Evolutionary conservation across 35 echinoderm and acorn worm species (phyloP).

Genomic region (Ophiothrix spiculata): DNA sequence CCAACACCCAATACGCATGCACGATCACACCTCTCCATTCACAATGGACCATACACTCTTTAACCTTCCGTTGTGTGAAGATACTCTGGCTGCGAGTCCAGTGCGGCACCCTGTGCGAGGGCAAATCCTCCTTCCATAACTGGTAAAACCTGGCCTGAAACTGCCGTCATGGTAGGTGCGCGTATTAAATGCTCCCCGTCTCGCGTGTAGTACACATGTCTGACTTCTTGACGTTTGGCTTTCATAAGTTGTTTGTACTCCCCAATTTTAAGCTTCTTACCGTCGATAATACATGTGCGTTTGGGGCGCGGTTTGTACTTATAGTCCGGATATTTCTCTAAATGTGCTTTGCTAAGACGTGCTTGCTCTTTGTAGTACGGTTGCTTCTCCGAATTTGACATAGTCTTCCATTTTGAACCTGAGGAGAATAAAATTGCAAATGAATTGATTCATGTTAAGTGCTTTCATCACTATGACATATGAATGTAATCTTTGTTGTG

Average conservation of each 20-base stretch:
- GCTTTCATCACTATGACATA: too few relatives aligned
- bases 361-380: slow-evolving; percentile 99
- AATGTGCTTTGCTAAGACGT: slow-evolving; percentile 88
- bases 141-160: slow-evolving; percentile 6
- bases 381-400: slow-evolving; percentile 95
- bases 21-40: neutral
- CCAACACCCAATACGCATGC: neutral
- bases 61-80: slow-evolving; percentile 3
- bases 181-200: slow-evolving; percentile 72
- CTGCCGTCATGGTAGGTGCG: slow-evolving; percentile 39
- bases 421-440: too few relatives aligned
- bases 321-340: slow-evolving; percentile 98
- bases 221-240: slow-evolving; percentile 87
- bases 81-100: neutral
- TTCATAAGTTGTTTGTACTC: slow-evolving; percentile 98
- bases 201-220: slow-evolving; percentile 91
- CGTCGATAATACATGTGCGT: slow-evolving; percentile 96
- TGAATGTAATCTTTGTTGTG: too few relatives aligned
- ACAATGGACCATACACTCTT: neutral
- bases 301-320: slow-evolving; percentile 98
- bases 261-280: slow-evolving; percentile 94
- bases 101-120: neutral
- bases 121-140: slow-evolving; percentile 23
- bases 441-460: too few relatives aligned
- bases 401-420: slow-evolving; percentile 99